Percentiles rank a stretch among this genome's conserved stretches.
Conservation (phyloP, 2,113 vertebrate species). For the Axis porcinus region DNA sequence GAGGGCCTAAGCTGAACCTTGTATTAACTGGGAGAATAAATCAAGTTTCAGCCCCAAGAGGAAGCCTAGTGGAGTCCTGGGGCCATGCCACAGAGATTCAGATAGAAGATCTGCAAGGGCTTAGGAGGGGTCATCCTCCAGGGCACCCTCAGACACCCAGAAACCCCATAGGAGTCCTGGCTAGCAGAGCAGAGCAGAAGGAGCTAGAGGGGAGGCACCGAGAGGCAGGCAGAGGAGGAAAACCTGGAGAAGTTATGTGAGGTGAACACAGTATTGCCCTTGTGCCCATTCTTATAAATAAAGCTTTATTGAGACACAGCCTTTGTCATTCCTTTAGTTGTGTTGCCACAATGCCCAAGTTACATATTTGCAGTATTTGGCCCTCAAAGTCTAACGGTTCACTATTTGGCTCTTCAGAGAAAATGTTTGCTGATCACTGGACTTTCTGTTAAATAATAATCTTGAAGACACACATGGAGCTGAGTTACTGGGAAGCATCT, state of each 20-base stretch:
- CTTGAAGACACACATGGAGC: background rate
- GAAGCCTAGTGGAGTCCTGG: accelerated
- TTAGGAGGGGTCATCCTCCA: background rate
- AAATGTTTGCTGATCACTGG: background rate
- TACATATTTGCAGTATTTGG: background rate
- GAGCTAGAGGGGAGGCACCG: background rate
- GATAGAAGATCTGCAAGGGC: accelerated
- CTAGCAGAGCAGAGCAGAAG: background rate
- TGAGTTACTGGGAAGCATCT: too few species aligned
- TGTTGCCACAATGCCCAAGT: background rate
- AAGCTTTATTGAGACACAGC: background rate
- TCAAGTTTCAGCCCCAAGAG: too few species aligned
- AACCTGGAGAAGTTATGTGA: background rate
- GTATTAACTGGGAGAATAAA: background rate
- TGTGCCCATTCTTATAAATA: background rate
- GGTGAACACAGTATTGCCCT: background rate
- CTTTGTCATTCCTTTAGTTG: background rate
- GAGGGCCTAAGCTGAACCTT: background rate
- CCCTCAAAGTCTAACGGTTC: background rate
- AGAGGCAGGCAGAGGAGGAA: background rate
- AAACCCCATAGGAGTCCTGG: background rate
- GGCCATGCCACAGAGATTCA: background rate
- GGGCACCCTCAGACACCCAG: background rate
- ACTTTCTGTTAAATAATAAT: background rate
- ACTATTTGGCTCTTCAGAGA: background rate